A percentile compares a stretch with the other conserved stretches of the same genome.
Evolutionary conservation across 1,140 invertebrate genomes (phyloP).

Genomic region (Melipona quadrifasciata): DNA sequence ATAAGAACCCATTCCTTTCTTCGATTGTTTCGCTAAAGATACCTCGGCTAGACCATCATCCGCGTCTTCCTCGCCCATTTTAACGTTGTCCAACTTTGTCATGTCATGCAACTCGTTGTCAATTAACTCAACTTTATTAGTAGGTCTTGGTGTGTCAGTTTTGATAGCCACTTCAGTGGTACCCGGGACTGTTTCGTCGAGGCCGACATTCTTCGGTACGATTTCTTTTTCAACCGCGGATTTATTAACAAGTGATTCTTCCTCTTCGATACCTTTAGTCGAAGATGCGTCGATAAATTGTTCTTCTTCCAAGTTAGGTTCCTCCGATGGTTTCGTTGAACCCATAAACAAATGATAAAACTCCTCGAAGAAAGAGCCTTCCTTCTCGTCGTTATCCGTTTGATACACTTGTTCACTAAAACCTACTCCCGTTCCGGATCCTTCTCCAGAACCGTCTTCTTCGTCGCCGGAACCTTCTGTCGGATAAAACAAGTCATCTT

Average conservation of each 20-base stretch:
- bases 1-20: constrained; percentile 79
- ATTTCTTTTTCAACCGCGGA: neutral
- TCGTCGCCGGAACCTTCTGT: constrained; percentile 71
- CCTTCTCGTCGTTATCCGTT: neutral
- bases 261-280: constrained; percentile 15
- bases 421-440: constrained; percentile 67
- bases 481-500: constrained; percentile 46
- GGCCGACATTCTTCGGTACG: neutral
- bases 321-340: constrained; percentile 57
- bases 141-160: fast-evolving
- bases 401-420: neutral
- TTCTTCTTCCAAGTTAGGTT: constrained; percentile 72
- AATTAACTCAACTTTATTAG: constrained; percentile 1
- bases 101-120: neutral
- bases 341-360: constrained; percentile 24
- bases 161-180: neutral
- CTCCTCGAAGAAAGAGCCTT: constrained; percentile 47
- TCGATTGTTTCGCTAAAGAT: constrained; percentile 68
- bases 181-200: neutral
- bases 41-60: constrained; percentile 56
- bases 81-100: constrained; percentile 43
- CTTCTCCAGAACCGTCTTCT: constrained; percentile 76
- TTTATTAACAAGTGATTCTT: neutral
- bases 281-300: constrained; percentile 66
- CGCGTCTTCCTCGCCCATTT: constrained; percentile 14